Percentiles rank a stretch among this genome's conserved stretches.
Evolutionary conservation across 2,113 vertebrate genomes (phyloP).

Genomic region (Ondatra zibethicus): DNA sequence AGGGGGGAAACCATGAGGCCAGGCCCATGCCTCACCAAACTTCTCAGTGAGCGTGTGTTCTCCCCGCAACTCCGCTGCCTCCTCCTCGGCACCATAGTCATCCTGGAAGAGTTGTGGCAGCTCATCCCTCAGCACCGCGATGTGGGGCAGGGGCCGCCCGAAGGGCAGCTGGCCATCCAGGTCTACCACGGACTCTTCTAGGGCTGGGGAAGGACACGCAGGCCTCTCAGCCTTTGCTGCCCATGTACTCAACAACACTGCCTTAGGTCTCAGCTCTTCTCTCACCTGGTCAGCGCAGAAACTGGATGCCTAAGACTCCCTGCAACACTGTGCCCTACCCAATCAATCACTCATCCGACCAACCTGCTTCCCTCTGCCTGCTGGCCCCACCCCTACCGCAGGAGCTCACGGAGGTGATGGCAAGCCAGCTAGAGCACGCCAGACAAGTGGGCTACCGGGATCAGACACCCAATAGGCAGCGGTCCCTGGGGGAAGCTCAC

Average conservation of each 20-base stretch:
- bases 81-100: constrained; percentile 90
- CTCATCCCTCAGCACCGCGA: constrained; percentile 89
- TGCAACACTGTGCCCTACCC: not conserved
- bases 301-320: not conserved
- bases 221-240: not conserved
- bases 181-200: constrained; percentile 85
- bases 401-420: not conserved
- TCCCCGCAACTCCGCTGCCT: constrained; percentile 90
- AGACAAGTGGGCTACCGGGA: not conserved
- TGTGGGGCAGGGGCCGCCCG: constrained; percentile 85
- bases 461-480: not conserved
- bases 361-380: not conserved
- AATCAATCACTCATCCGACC: too few species aligned
- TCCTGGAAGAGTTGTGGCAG: constrained; percentile 87
- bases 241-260: not conserved
- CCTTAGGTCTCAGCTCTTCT: not conserved
- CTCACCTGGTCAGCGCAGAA: not conserved
- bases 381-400: not conserved
- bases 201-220: constrained; percentile 79
- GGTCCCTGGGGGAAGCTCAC: constrained; percentile 85
- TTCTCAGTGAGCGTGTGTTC: constrained; percentile 93
- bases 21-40: constrained; percentile 88
- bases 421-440: not conserved
- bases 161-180: constrained; percentile 84
- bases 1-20: fast-evolving